A percentile compares a stretch with the other conserved stretches of the same genome.
Evolutionary conservation across 1,140 invertebrate species (phyloP).

Genomic region (Orchesella cincta): DNA sequence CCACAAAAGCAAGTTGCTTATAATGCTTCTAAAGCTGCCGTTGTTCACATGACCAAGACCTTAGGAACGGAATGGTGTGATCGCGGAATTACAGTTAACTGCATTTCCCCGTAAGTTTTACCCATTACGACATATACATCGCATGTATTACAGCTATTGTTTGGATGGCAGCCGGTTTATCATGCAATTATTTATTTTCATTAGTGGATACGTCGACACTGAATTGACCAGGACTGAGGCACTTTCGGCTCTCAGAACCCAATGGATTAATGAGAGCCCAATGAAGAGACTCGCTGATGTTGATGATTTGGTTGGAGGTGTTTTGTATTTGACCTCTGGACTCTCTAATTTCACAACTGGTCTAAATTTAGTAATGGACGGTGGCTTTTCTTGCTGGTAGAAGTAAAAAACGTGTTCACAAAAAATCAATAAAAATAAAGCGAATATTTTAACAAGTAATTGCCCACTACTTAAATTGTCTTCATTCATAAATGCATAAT

Average conservation of each 20-base stretch:
- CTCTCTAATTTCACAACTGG: conserved; percentile 49
- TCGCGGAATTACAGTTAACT: conserved; percentile 47
- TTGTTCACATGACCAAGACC: conserved; percentile 45
- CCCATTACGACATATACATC: background rate
- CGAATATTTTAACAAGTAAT: too few relatives aligned
- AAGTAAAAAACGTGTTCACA: background rate
- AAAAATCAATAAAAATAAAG: background rate
- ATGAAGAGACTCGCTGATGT: conserved; percentile 47
- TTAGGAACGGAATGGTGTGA: conserved; percentile 45
- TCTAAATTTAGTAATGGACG: conserved; percentile 44
- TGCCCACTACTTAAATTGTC: too few relatives aligned
- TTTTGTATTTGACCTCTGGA: conserved; percentile 48
- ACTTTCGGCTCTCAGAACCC: conserved; percentile 35
- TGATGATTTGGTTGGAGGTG: conserved; percentile 46
- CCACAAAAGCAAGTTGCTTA: conserved; percentile 47
- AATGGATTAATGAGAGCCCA: conserved; percentile 50
- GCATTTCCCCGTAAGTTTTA: conserved; percentile 49
- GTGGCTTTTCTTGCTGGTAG: conserved; percentile 43
- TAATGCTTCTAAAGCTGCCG: conserved; percentile 43
- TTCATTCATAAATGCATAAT: too few relatives aligned
- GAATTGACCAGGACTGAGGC: conserved; percentile 43
- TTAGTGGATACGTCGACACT: conserved; percentile 51
- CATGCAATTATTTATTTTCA: background rate
- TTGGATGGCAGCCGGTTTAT: background rate
- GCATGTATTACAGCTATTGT: background rate